Evolutionary conservation across 2,888 invertebrate species (phyloP), one percentile per base, ranked within the genome.

Genomic region (Apodemia zela): DNA sequence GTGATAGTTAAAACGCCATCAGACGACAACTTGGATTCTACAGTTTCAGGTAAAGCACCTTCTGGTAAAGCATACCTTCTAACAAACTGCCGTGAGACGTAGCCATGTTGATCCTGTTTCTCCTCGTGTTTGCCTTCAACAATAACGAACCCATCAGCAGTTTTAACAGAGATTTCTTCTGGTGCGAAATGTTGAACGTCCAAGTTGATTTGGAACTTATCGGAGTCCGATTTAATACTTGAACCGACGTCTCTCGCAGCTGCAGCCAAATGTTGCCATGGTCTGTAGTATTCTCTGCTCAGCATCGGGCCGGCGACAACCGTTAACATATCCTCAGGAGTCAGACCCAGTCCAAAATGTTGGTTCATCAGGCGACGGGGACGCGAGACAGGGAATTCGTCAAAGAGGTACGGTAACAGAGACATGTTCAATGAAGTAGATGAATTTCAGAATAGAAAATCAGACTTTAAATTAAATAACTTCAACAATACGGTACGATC

Each of bases 41-140:
- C 94, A 7, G 93, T 91, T 60, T 94, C 94, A 0, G 95, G 89
- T 68, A 94, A 93, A 64, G 95, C 95, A 2, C 94, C 95, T 69
- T 95, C 93, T 0, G 97, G 97, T 66, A 97, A 78, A 25, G 94
- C 85, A 76, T 96, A 97, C 65, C 95, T 94, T 5, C 97, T 93
- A 0, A 94, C 93, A 72, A 97, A 95, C 70, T 97, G 95, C 18
- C 96, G 92, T 0, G 95, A 94, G 61, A 96, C 93, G 69, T 89
- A 94, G 0, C 96, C 96, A 72, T 95, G 95, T 42, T 95, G 93
- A 72, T 96, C 96, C 67, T 94, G 93, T 73, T 94, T 94, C 76
- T 96, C 96, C 72, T 95, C 95, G 73, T 97, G 97, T 76, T 95
- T 96, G 0, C 95, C 96, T 80, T 96, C 96, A 1, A 96, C 92